phyloP scores from a whole-genome alignment of 2,113 vertebrate genomes.

The Anoplopoma fimbria region DNA sequence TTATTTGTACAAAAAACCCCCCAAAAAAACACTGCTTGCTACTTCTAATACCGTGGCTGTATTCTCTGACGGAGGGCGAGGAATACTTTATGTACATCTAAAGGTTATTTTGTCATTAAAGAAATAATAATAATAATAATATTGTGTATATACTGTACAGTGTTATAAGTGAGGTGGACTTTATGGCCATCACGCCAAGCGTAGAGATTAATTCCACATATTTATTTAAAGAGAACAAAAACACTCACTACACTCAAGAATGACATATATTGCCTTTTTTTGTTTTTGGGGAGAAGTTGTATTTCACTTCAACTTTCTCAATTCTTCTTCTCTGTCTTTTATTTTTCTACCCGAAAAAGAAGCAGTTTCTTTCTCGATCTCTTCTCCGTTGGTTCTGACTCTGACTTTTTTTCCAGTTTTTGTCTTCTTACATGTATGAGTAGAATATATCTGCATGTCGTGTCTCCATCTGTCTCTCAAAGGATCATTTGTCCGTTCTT shows the following conservation, averaged over 20 bases:
- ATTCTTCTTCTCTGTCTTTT: slow-evolving; percentile 24
- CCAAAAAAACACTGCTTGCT: slow-evolving; percentile 74
- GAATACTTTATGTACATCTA: slow-evolving; percentile 80
- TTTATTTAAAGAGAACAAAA: slow-evolving; percentile 82
- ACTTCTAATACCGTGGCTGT: slow-evolving; percentile 81
- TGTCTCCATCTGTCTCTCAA: slow-evolving; percentile 31
- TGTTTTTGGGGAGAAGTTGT: slow-evolving; percentile 72
- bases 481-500: slow-evolving; percentile 34
- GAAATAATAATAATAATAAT: slow-evolving; percentile 76
- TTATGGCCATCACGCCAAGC: slow-evolving; percentile 62
- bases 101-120: slow-evolving; percentile 84
- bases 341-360: not conserved
- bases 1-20: slow-evolving; percentile 74
- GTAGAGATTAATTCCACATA: slow-evolving; percentile 82
- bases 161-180: slow-evolving; percentile 76
- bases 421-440: not conserved
- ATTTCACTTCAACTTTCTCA: slow-evolving; percentile 67
- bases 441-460: slow-evolving; percentile 17
- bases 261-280: slow-evolving; percentile 89
- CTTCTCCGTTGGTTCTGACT: slow-evolving; percentile 23
- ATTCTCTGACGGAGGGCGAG: slow-evolving; percentile 78
- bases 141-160: slow-evolving; percentile 88
- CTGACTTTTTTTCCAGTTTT: not conserved
- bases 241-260: slow-evolving; percentile 81
- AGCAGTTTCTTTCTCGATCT: not conserved